Evolutionary conservation across 2,113 vertebrate species (phyloP), one percentile per base, ranked within the genome.

Genomic region (Eublepharis macularius): DNA sequence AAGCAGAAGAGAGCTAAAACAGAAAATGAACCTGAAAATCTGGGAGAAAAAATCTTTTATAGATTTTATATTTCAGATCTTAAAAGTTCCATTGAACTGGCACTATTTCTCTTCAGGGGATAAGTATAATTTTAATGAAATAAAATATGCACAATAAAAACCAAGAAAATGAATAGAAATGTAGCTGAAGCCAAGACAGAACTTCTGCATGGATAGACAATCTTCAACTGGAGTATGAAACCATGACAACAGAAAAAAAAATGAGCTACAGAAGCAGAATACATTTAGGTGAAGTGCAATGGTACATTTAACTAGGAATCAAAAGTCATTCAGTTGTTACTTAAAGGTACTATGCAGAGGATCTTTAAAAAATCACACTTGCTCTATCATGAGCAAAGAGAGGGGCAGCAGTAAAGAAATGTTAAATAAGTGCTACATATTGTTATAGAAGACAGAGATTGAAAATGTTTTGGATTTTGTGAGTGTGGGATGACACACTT

Each of bases 61-160:
- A 79, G 83, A 79, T 78, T 70, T 85, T 74, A 41, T 36, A 32
- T 29, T 63, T 24, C 14, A 8, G 34, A 80, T 60, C 49, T 83
- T 66, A 41, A 73, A 88, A 45, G 77, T 51, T 85, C 2, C 26
- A 9, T 76, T 82, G 8, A 69, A 81, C 76, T n/a, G 73, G 11
- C 41, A 63, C n/a, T 65, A 84, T 8, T 13, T 66, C 2, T 66
- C 63, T 88, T 88, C 76, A 49, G 29, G 60, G 68, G 17, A 85
- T 43, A 86, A 86, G 49, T 1, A 2, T 86, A 70, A 82, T 86
- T 84, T 63, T 86, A 84, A 86, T 57, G 80, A 83, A 85, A 39
- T 76, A 85, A 66, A 69, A 84, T 43, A 86, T 74, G 78, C 70
- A 77, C 2, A 84, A 54, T 76, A 84, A 81, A 63, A 73, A 60